Conservation (phyloP, 2,888 invertebrate genomes). For the Papilio elwesi region DNA sequence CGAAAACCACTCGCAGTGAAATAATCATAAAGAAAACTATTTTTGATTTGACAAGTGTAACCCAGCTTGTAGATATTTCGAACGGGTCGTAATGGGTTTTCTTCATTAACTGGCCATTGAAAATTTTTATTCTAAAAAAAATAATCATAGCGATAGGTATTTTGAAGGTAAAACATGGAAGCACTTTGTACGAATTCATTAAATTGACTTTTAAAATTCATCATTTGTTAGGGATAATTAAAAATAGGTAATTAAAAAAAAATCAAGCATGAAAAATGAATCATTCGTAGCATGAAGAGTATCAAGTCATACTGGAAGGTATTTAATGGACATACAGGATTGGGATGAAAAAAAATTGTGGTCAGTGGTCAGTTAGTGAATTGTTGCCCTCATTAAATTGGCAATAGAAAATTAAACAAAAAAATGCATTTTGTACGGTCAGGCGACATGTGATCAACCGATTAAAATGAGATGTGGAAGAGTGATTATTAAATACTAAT, state of each 20-base stretch:
- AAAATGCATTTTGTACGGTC: constrained; percentile 60
- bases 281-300: constrained; percentile 9
- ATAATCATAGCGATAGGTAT: neutral
- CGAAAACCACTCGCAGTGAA: constrained; percentile 43
- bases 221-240: neutral
- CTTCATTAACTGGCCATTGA: constrained; percentile 38
- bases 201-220: neutral
- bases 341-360: neutral
- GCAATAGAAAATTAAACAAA: constrained; percentile 42
- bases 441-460: constrained; percentile 67
- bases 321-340: neutral
- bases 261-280: constrained; percentile 1
- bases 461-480: constrained; percentile 71
- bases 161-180: neutral
- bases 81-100: constrained; percentile 36
- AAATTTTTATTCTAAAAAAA: neutral
- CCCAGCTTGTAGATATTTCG: constrained; percentile 21
- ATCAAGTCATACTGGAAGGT: neutral
- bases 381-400: constrained; percentile 41
- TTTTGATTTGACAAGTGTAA: neutral
- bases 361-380: constrained; percentile 38
- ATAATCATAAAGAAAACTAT: neutral
- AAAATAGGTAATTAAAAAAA: too few relatives aligned
- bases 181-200: constrained; percentile 15
- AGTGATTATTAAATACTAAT: constrained; percentile 61